A percentile compares a stretch with the other conserved stretches of the same genome.
These are phyloP conservation scores for Luffia ferchaultella DNA, from an alignment of 2,888 invertebrate species.

Conservation along the genomic window DNA sequence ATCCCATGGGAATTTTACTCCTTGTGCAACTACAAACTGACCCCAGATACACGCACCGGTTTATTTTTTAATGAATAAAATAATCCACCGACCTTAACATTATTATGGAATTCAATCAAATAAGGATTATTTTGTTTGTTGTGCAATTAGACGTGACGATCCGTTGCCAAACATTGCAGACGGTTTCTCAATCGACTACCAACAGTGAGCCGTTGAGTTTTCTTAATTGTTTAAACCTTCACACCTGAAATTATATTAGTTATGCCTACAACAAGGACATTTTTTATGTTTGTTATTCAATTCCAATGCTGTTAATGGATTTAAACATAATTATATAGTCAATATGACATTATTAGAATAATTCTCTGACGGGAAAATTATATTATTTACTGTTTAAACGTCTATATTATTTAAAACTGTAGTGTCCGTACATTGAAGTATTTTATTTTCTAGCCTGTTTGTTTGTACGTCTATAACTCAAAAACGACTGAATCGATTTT, in stretches of 20 bases:
- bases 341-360: no score
- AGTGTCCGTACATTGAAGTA: neutral
- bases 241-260: neutral
- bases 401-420: no score
- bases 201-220: conserved; percentile 3
- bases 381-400: no score
- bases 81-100: neutral
- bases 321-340: no score
- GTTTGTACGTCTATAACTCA: no score
- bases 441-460: neutral
- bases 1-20: no score
- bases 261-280: neutral
- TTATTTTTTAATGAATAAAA: no score
- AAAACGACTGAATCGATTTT: no score
- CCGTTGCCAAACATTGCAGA: conserved; percentile 1
- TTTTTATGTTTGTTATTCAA: neutral
- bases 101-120: neutral
- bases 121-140: neutral
- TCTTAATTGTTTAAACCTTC: conserved; percentile 1
- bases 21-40: no score
- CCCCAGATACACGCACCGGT: no score
- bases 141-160: neutral
- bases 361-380: no score
- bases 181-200: conserved; percentile 1
- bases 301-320: no score